Conservation (phyloP, 2,888 invertebrate species). For the Drosophila gaucha region DNA sequence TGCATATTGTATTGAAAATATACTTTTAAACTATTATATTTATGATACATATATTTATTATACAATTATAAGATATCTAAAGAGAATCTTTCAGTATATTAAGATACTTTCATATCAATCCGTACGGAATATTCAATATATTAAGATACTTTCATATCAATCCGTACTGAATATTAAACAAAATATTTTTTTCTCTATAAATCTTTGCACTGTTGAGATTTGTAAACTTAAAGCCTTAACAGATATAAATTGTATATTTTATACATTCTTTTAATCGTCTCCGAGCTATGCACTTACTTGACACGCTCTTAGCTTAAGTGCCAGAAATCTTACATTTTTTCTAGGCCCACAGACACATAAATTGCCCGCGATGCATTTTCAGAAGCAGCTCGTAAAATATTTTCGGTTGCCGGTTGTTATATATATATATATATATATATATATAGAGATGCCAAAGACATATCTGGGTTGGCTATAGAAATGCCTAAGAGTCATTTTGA, state of each 20-base stretch:
- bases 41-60: too few species aligned
- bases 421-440: slow-evolving; percentile 22
- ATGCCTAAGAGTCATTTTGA: slow-evolving; percentile 28
- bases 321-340: slow-evolving; percentile 21
- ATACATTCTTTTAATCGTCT: slow-evolving; percentile 7
- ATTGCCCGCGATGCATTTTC: slow-evolving; percentile 52
- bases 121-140: too few species aligned
- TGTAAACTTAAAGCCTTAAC: background rate
- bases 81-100: too few species aligned
- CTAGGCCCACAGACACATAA: slow-evolving; percentile 46
- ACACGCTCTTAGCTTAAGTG: slow-evolving; percentile 33
- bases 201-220: slow-evolving; percentile 25
- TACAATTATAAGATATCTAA: too few species aligned
- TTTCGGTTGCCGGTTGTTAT: slow-evolving; percentile 26
- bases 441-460: slow-evolving; percentile 23
- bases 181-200: background rate
- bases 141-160: too few species aligned
- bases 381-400: slow-evolving; percentile 59
- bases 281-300: slow-evolving; percentile 12
- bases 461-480: slow-evolving; percentile 53
- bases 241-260: slow-evolving; percentile 7
- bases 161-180: background rate
- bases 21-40: too few species aligned
- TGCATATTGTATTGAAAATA: too few species aligned
- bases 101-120: too few species aligned